Evolutionary conservation across 2,888 invertebrate genomes (phyloP).

Genomic region (Erebia ligea): DNA sequence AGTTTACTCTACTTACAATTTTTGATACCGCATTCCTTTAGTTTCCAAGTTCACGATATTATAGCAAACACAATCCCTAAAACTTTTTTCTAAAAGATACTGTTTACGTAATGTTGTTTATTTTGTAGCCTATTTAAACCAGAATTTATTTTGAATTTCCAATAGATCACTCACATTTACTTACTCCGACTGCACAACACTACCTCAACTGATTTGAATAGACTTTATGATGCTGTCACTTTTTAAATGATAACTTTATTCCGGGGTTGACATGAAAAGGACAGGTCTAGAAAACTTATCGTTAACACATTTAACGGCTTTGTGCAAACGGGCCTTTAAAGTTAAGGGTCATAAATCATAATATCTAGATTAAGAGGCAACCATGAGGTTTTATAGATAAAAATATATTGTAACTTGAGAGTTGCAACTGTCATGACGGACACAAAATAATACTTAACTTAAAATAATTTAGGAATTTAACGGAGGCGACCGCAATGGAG

Average conservation of each 20-base stretch:
- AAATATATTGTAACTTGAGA: too few species aligned
- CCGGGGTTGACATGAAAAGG: too few species aligned
- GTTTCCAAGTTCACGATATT: background rate
- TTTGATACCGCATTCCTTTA: background rate
- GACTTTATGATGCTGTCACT: too few species aligned
- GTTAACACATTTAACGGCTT: too few species aligned
- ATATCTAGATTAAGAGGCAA: background rate
- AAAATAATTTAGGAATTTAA: slow-evolving; percentile 3
- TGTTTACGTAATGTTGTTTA: background rate
- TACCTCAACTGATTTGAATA: too few species aligned
- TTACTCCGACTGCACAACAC: too few species aligned
- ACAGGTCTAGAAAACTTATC: too few species aligned
- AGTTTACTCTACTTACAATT: background rate
- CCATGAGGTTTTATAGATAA: background rate
- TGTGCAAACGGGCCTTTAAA: too few species aligned
- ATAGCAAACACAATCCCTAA: background rate
- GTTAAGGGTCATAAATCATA: background rate
- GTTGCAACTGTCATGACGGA: too few species aligned
- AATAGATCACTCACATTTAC: too few species aligned
- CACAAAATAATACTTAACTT: background rate
- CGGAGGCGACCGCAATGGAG: background rate
- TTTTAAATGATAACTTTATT: too few species aligned
- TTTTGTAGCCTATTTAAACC: background rate
- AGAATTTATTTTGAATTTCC: too few species aligned
- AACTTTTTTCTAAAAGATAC: background rate